Evolutionary conservation across 92 coral and sea anemone species (phyloP).

Genomic region (Palythoa caribaeorum): DNA sequence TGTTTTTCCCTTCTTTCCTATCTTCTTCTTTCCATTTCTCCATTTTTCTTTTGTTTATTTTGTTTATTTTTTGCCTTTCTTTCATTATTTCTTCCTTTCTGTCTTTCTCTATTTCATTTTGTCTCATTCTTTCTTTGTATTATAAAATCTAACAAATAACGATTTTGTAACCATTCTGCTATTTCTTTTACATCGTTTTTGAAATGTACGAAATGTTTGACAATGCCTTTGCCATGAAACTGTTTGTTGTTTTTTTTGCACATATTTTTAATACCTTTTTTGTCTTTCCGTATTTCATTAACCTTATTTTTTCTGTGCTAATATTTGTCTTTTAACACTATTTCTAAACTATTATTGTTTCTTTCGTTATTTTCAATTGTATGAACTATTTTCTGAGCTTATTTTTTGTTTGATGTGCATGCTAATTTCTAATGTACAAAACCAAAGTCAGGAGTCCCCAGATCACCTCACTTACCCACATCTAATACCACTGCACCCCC

Average conservation of each 20-base stretch:
- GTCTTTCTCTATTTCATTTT: not conserved
- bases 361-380: not conserved
- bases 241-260: not conserved
- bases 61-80: not conserved
- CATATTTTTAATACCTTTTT: not conserved
- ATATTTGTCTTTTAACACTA: not conserved
- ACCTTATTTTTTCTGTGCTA: not conserved
- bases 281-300: not conserved
- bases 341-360: not conserved
- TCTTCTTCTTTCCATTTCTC: not conserved
- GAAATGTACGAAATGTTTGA: not conserved
- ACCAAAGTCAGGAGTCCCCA: not conserved
- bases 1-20: not conserved
- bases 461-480: slow-evolving; percentile 28
- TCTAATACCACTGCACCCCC: slow-evolving; percentile 34
- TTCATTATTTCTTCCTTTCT: not conserved
- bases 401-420: not conserved
- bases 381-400: not conserved
- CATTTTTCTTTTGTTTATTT: not conserved
- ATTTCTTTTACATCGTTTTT: not conserved
- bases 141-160: not conserved
- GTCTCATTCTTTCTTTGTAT: not conserved
- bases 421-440: not conserved
- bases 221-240: not conserved
- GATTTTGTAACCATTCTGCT: not conserved